Evolutionary conservation across 2,797 vertebrate species (phyloP).

Genomic region (Lutjanus argentimaculatus): DNA sequence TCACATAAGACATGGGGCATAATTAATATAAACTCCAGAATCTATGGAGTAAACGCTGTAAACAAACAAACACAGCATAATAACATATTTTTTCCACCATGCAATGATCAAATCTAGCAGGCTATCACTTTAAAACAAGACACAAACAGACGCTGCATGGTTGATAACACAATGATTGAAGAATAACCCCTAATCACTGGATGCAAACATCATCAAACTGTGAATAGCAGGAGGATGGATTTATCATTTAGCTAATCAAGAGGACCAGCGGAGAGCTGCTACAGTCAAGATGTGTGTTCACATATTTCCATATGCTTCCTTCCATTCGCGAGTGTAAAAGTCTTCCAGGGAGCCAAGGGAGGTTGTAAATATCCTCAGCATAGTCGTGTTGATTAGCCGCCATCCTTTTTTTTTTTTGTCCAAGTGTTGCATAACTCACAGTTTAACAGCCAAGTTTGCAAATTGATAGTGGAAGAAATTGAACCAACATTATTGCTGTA

Average conservation of each 20-base stretch:
- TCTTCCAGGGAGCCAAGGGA: slow-evolving; percentile 23
- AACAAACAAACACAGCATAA: slow-evolving; percentile 3
- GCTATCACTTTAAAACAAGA: neutral
- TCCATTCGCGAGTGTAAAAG: slow-evolving; percentile 1
- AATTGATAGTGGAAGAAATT: slow-evolving; percentile 71
- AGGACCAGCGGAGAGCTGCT: slow-evolving; percentile 13
- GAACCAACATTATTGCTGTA: slow-evolving; percentile 65
- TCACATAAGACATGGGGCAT: neutral
- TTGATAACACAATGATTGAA: slow-evolving; percentile 20
- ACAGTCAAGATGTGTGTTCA: slow-evolving; percentile 23
- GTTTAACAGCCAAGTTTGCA: slow-evolving; percentile 65
- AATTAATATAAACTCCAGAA: slow-evolving; percentile 2
- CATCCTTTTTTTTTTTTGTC: slow-evolving; percentile 30
- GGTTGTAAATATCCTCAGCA: slow-evolving; percentile 57
- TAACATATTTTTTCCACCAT: slow-evolving; percentile 1
- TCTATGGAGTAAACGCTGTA: neutral
- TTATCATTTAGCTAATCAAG: slow-evolving; percentile 45
- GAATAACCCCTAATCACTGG: slow-evolving; percentile 11
- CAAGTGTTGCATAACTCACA: slow-evolving; percentile 69
- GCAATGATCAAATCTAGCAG: neutral
- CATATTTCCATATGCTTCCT: slow-evolving; percentile 47
- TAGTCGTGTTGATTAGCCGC: slow-evolving; percentile 52
- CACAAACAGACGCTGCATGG: neutral
- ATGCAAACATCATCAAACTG: slow-evolving; percentile 34
- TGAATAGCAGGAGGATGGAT: slow-evolving; percentile 25